phyloP scores from a whole-genome alignment of 2,113 vertebrate species.

The Drymodes brunneopygia region DNA sequence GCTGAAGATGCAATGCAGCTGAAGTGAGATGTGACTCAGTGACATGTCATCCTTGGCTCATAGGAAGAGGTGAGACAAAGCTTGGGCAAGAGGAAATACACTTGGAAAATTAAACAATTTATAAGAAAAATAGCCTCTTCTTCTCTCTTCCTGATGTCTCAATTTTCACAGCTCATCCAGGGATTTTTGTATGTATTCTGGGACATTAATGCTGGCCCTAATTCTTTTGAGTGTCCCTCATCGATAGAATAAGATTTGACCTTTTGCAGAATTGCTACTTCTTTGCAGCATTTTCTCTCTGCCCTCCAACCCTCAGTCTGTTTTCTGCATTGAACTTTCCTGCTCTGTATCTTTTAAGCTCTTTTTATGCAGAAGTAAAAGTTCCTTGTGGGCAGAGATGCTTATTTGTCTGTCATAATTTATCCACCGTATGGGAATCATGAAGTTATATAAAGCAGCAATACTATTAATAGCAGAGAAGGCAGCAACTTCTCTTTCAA shows the following conservation, averaged over 20 bases:
- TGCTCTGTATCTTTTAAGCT: neutral
- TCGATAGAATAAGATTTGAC: neutral
- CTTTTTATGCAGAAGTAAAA: constrained; percentile 22
- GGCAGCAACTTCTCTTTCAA: constrained; percentile 13
- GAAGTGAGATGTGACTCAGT: neutral
- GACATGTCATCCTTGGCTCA: neutral
- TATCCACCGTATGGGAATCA: neutral
- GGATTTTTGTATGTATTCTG: neutral
- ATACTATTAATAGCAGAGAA: constrained; percentile 38
- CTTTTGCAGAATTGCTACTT: neutral
- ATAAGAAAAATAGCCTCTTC: neutral
- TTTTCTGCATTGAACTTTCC: neutral
- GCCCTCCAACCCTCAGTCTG: neutral
- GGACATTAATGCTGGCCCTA: neutral
- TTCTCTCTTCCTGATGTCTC: neutral
- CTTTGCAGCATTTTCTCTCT: neutral
- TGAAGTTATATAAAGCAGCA: constrained; percentile 20
- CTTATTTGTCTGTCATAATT: constrained; percentile 52
- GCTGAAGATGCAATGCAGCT: neutral
- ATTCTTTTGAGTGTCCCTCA: neutral
- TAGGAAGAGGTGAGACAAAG: neutral
- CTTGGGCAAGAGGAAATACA: neutral
- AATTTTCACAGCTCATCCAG: neutral
- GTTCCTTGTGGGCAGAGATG: constrained; percentile 34
- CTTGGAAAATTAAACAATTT: neutral